Evolutionary conservation across 1,140 invertebrate genomes (phyloP), one percentile per base, ranked within the genome.

Genomic region (Euschistus heros): DNA sequence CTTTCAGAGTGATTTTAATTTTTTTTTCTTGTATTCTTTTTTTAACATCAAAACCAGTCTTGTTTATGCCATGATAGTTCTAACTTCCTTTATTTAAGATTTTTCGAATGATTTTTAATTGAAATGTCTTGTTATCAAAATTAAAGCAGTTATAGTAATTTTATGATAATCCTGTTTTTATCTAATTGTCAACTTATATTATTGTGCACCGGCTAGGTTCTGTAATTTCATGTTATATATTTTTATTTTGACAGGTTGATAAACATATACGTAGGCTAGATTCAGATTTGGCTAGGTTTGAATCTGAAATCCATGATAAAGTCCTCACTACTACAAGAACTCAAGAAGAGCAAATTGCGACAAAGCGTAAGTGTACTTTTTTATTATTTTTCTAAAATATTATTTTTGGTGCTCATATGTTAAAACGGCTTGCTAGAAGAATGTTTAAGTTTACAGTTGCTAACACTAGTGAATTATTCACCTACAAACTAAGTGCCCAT

Each of bases 281-380:
- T 75, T 92, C 93, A 50, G 95, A 98, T 79, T 80, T 98, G 68
- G 92, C 93, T 2, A 83, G 94, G 65, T 98, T 98, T 76, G 94
- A 98, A 76, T 87, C 91, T 13, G 94, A 98, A 78, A 91, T 97
- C 72, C 94, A 97, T 76, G 94, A 97, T 72, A 95, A 95, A 80
- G 88, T 88, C 14, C 75, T 89, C 44, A 79, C 75, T 61, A 88
- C 82, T 69, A 85, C 85, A 20, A 78, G 86, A 59, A 68, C 65
- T n/a, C 62, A 65, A 50, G 70, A 72, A 63, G 71, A 72, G 22
- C 54, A 60, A 17, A 66, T 59, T 14, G 22, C 67, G 2, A 55
- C 68, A 22, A 70, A 69, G 69, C 63, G 71, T 71, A 69, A 50
- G 67, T 27, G 13, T 60, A 14, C 30, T 30, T 15, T n/a, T 46